Conservation (phyloP, 1,140 invertebrate genomes). For the Sinonovacula constricta region DNA sequence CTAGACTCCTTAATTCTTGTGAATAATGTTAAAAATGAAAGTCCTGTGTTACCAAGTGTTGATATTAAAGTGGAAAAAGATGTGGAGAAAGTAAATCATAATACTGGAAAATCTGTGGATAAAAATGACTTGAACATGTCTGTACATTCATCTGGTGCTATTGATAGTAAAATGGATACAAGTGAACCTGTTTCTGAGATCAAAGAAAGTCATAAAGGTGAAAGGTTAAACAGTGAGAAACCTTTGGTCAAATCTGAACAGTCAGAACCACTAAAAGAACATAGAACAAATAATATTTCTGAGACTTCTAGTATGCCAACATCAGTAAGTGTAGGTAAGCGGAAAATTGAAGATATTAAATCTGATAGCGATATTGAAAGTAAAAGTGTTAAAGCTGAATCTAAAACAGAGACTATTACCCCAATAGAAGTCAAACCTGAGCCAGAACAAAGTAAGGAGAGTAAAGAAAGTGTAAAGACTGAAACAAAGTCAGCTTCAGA, state of each 20-base stretch:
- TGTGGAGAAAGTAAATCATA: background rate
- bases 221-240: too few species aligned
- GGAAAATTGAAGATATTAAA: slow-evolving; percentile 27
- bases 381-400: slow-evolving; percentile 4
- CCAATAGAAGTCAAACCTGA: slow-evolving; percentile 10
- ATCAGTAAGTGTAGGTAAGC: too few species aligned
- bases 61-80: slow-evolving; percentile 17
- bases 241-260: too few species aligned
- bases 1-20: too few species aligned
- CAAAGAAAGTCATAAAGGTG: too few species aligned
- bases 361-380: slow-evolving; percentile 29
- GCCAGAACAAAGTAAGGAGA: background rate
- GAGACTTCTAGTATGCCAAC: too few species aligned
- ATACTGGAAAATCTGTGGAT: too few species aligned
- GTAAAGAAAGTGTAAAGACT: slow-evolving; percentile 14
- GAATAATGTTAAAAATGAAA: too few species aligned
- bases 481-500: slow-evolving; percentile 2
- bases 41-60: too few species aligned
- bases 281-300: too few species aligned
- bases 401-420: slow-evolving; percentile 21
- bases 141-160: slow-evolving; percentile 18
- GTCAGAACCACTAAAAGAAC: background rate
- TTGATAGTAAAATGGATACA: slow-evolving; percentile 1
- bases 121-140: slow-evolving; percentile 13
- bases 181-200: too few species aligned